These are phyloP conservation scores for Chloroceryle amazona DNA, from an alignment of 2,797 vertebrate species.

Conservation along the genomic window DNA sequence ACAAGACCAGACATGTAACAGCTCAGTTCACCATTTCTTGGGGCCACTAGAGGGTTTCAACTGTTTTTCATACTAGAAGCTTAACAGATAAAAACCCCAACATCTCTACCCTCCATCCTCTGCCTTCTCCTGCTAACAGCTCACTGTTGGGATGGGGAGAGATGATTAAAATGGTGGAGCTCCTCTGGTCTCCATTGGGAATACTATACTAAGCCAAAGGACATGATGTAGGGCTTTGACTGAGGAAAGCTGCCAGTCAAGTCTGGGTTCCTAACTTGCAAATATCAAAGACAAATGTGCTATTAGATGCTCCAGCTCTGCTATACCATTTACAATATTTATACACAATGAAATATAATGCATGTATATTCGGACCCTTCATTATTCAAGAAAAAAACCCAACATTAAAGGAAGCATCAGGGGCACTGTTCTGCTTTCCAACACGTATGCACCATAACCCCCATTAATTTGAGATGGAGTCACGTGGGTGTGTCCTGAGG, in stretches of 20 bases:
- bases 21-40: background rate
- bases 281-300: background rate
- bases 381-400: background rate
- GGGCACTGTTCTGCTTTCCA: constrained; percentile 9
- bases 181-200: background rate
- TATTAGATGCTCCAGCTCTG: background rate
- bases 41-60: background rate
- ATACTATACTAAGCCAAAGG: background rate
- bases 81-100: background rate
- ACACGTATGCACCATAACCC: background rate
- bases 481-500: background rate
- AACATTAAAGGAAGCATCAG: background rate
- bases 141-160: background rate
- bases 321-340: background rate
- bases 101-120: background rate
- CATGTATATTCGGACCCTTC: background rate
- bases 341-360: background rate
- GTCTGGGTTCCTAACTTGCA: background rate
- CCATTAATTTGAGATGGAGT: constrained; percentile 30
- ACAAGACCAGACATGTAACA: background rate
- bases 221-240: background rate
- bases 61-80: background rate
- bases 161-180: background rate
- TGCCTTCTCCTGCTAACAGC: background rate
- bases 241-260: background rate